A percentile compares a stretch with the other conserved stretches of the same genome.
Conservation (phyloP, 2,113 vertebrate genomes). For the Podarcis raffonei region DNA sequence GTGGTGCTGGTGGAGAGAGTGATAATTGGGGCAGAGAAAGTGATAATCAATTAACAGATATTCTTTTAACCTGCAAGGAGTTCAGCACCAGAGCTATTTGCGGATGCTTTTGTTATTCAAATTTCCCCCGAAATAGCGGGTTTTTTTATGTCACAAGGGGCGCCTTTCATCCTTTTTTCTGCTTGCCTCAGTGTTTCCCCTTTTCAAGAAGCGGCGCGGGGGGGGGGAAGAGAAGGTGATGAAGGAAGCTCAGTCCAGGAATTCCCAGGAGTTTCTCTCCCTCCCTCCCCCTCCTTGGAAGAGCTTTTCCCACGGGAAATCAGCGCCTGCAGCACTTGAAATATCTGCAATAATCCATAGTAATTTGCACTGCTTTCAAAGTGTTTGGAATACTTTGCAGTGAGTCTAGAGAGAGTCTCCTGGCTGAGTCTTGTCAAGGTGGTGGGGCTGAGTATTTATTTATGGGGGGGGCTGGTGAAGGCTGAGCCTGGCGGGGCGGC, state of each 20-base stretch:
- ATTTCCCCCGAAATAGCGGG: background rate
- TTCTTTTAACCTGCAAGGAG: background rate
- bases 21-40: background rate
- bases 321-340: background rate
- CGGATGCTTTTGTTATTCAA: background rate
- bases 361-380: background rate
- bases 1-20: background rate
- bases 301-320: background rate
- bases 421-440: background rate
- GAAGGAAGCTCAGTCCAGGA: background rate
- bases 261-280: background rate
- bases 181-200: background rate
- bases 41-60: background rate
- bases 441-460: background rate
- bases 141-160: background rate
- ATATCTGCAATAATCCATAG: background rate
- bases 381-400: background rate
- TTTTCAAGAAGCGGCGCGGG: background rate
- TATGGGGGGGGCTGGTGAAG: background rate
- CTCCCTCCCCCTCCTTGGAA: background rate
- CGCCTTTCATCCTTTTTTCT: background rate
- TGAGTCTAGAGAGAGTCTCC: background rate
- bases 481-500: background rate
- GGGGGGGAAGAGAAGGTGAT: background rate
- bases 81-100: slow-evolving; percentile 1